Evolutionary conservation across 2,888 invertebrate species (phyloP), one percentile per base, ranked within the genome.

Genomic region (Ophioninae sp.): DNA sequence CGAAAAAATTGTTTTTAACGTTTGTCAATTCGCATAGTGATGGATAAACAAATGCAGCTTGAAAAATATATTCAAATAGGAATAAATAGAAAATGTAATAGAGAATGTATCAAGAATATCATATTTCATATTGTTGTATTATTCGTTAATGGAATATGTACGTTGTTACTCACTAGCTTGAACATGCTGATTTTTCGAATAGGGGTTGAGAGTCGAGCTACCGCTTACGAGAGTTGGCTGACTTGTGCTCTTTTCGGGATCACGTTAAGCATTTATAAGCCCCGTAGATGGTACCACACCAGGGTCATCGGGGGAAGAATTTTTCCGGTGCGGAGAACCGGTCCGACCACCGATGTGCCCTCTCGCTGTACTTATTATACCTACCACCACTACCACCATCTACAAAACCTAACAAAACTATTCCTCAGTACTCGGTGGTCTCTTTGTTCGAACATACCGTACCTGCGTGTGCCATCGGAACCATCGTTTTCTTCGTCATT

Each of bases 121-220:
- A 30, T 30, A 30, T 30, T 30, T 30, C 30, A 3, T 30, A 30
- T 30, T 30, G 30, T 41, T 41, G 23, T 20, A 59, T 39, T 30
- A 61, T 61, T 59, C 5, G 37, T 37, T 20, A 10, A 3, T 37
- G 5, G n/a, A 10, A 50, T 68, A 69, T 20, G 30, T n/a, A 23
- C 13, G n/a, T 59, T 30, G 70, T 17, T 82, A 93, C 94, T 94
- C 83, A 94, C 94, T 90, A 93, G 91, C 89, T 94, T 94, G 90
- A 92, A 93, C 94, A 94, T 94, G 89, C 89, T 93, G 90, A 84
- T 83, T 61, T 79, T 75, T 82, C 82, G 67, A 73, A 81, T 79
- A 72, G 83, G 79, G 68, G 57, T 85, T 79, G 80, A 69, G 72
- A 85, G 77, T 77, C 72, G 83, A 82, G 37, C 82, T 83, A 81